phyloP scores from a whole-genome alignment of 2,113 vertebrate genomes.

The Dipodomys spectabilis region DNA sequence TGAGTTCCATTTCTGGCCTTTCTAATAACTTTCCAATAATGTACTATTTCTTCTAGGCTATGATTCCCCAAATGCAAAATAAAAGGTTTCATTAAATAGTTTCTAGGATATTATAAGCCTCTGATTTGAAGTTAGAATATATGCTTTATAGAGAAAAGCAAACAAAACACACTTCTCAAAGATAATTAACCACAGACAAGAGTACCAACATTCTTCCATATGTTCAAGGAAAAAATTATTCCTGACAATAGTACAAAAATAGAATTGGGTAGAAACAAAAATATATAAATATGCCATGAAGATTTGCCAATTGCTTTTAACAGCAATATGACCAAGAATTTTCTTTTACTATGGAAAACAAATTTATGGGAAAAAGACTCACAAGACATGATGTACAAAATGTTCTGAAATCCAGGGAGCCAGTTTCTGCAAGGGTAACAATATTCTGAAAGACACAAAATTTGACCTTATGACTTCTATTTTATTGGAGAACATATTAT shows the following conservation, averaged over 20 bases:
- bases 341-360: slow-evolving; percentile 30
- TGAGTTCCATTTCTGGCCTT: not conserved
- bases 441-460: slow-evolving; percentile 90
- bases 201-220: slow-evolving; percentile 33
- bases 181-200: slow-evolving; percentile 19
- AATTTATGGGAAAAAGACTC: slow-evolving; percentile 60
- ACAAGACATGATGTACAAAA: slow-evolving; percentile 98
- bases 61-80: slow-evolving; percentile 43
- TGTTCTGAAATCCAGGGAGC: slow-evolving; percentile 93
- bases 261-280: slow-evolving; percentile 23
- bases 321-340: slow-evolving; percentile 26
- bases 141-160: slow-evolving; percentile 26
- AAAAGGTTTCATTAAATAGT: not conserved
- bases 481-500: not conserved
- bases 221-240: slow-evolving; percentile 36
- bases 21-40: not conserved
- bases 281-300: not conserved
- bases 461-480: not conserved
- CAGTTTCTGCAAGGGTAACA: slow-evolving; percentile 93
- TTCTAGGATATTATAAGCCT: slow-evolving; percentile 16
- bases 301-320: slow-evolving; percentile 35
- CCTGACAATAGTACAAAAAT: slow-evolving; percentile 50
- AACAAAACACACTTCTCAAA: slow-evolving; percentile 51
- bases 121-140: slow-evolving; percentile 10
- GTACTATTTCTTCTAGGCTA: not conserved